Conservation (phyloP, 2,797 vertebrate genomes). For the Arvicola amphibius region DNA sequence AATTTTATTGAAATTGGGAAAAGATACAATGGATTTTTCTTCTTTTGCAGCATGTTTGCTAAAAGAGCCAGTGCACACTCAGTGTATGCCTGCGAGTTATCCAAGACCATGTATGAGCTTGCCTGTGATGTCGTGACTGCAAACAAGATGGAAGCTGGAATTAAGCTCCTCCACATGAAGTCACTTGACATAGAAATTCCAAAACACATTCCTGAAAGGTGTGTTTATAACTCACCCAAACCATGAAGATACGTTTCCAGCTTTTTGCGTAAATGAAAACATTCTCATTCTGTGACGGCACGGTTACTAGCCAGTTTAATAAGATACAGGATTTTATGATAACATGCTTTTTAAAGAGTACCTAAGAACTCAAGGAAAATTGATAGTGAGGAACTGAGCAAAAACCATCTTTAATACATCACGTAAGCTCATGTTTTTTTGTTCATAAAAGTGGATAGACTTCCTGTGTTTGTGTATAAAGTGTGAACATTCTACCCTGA, state of each 20-base stretch:
- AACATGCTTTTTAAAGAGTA: conserved; percentile 26
- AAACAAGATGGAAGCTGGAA: conserved; percentile 92
- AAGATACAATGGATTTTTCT: conserved; percentile 41
- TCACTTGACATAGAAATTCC: conserved; percentile 96
- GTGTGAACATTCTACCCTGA: background rate
- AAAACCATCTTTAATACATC: background rate
- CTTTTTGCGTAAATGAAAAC: conserved; percentile 26
- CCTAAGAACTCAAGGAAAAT: conserved; percentile 35
- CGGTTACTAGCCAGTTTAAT: background rate
- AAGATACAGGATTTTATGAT: conserved; percentile 39
- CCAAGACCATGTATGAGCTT: conserved; percentile 98
- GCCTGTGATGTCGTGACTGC: conserved; percentile 94
- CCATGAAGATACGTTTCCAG: conserved; percentile 20
- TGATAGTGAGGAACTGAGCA: background rate
- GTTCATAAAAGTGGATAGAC: conserved; percentile 1
- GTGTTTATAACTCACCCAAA: background rate
- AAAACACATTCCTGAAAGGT: conserved; percentile 95
- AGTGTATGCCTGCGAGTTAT: conserved; percentile 97
- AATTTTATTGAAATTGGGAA: conserved; percentile 2
- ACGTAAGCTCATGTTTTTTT: background rate
- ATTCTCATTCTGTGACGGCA: conserved; percentile 17
- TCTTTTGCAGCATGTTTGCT: conserved; percentile 94
- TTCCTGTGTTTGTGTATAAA: background rate
- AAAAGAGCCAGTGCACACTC: conserved; percentile 93
- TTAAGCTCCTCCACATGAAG: conserved; percentile 95